Base-by-base conservation (phyloP, 1,140 invertebrate genomes). In the Cotesia typhae region DNA sequence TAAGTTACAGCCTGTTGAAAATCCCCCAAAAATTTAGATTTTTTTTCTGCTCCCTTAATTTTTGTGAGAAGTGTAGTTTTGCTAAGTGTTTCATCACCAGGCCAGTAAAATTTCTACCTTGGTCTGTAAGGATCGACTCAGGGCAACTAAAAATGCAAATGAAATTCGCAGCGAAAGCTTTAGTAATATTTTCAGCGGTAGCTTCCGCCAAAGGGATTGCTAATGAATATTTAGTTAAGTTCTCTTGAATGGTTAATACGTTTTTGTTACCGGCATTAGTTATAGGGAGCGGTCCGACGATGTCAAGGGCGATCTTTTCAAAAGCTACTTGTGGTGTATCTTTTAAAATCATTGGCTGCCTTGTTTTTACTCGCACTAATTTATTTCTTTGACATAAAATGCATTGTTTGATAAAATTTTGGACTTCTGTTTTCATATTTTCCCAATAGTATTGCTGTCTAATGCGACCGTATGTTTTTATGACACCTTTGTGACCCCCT, bases 81-180 rank as follows among this genome's bases (percentile, higher is more conserved):
- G 68, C 70, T 14, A 80, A 35, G 72, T 77, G 36, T 73, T 78
- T 77, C 4, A 83, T 70, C 10, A 81, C 12, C 0, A 77, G 70
- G 12, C 60, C 71, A 6, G 59, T 75, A 55, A 81, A 82, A 65
- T 83, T 74, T 1, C 53, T 35, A 3, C 80, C 82, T 79, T 81
- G 75, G 74, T 84, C 80, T 1, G 80, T 79, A 12, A 83, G 51
- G n/a, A 84, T 76, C 4, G 47, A 64, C 28, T 80, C 60, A n/a
- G 83, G 80, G 7, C 78, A 78, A 17, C 80, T 79, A 65, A 76
- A 82, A 59, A n/a, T n/a, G n/a, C n/a, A n/a, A n/a, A 85, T 78
- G 51, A 77, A 67, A 12, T 79, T 52, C 9, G 38, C 47, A 0
- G 78, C 70, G 12, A 82, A 77, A 28, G 52, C 63, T 17, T 71